phyloP scores from a whole-genome alignment of 35 echinoderm and acorn worm species.

The Strongylocentrotus purpuratus region DNA sequence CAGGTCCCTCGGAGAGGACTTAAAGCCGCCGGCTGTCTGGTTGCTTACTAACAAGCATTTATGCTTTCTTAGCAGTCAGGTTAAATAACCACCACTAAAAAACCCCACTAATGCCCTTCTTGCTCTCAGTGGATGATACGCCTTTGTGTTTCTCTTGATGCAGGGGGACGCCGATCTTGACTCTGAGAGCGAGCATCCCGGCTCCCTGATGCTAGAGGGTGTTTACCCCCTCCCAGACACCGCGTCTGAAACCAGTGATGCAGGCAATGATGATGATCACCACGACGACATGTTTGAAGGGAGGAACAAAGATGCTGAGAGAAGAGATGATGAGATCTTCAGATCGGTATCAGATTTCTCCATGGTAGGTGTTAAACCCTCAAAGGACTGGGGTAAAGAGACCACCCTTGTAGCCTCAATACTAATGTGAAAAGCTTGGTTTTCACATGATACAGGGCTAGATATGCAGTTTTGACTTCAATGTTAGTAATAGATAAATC shows the following conservation, averaged over 20 bases:
- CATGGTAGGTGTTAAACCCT: not conserved
- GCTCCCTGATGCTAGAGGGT: conserved; percentile 72
- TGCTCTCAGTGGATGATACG: too few relatives aligned
- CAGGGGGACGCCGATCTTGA: conserved; percentile 55
- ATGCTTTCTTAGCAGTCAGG: too few relatives aligned
- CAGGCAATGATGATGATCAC: not conserved
- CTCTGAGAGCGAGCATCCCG: conserved; percentile 61
- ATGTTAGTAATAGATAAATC: too few relatives aligned
- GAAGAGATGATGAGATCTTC: conserved; percentile 13
- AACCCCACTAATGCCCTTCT: too few relatives aligned
- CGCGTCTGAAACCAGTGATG: conserved; percentile 76
- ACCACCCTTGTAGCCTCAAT: too few relatives aligned
- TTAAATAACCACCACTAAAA: too few relatives aligned
- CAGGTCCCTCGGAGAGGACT: too few relatives aligned
- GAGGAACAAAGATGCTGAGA: not conserved
- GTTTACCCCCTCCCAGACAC: conserved; percentile 90
- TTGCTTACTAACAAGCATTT: too few relatives aligned
- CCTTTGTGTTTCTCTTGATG: not conserved
- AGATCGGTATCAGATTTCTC: not conserved
- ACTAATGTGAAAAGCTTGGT: too few relatives aligned
- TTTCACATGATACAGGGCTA: too few relatives aligned
- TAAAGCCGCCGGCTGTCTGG: too few relatives aligned
- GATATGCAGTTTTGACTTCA: too few relatives aligned
- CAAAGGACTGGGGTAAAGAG: not conserved
- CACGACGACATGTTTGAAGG: not conserved